Evolutionary conservation across 1,140 invertebrate genomes (phyloP), one percentile per base, ranked within the genome.

Genomic region (Meloidogyne chitwoodi): DNA sequence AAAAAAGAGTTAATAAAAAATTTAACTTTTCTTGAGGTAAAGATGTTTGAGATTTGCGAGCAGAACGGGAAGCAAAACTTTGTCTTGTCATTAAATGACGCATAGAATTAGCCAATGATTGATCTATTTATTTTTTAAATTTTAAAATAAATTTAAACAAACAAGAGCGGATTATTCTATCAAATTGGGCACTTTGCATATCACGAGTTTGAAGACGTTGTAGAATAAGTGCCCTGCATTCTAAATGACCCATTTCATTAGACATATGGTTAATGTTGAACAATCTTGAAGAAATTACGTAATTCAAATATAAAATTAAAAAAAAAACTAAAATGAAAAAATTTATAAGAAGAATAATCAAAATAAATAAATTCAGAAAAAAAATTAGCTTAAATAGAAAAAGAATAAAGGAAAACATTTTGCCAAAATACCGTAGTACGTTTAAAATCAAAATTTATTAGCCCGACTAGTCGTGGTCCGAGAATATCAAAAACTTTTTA

Each of bases 181-280:
- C 67, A 41, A 78, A 78, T 24, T 78, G 76, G 16, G 68, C 76
- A n/a, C 68, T 75, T 64, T 79, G 75, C 56, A 27, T 68, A 63
- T 78, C 77, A 24, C 77, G 76, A 31, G 61, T 38, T 22, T 72
- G 63, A 27, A 78, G 70, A 34, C 77, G 69, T 0, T 79, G 27
- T n/a, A 78, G 65, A 62, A 78, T 70, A 8, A 76, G 11, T 29
- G 76, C 26, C 0, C 77, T 27, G 16, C 68, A 78, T 12, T 80
- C 29, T 31, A 8, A 8, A 70, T 56, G 48, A 22, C 6, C n/a
- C 19, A 56, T 56, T 56, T 56, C 48, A n/a, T n/a, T 22, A n/a
- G 48, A 48, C 44, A 48, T 19, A 56, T 26, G 11, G 10, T 29
- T 24, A 24, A 64, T 4, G 2, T 27, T 24, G n/a, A n/a, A n/a